Conservation (phyloP, 2,888 invertebrate genomes). For the Leucoma salicis region DNA sequence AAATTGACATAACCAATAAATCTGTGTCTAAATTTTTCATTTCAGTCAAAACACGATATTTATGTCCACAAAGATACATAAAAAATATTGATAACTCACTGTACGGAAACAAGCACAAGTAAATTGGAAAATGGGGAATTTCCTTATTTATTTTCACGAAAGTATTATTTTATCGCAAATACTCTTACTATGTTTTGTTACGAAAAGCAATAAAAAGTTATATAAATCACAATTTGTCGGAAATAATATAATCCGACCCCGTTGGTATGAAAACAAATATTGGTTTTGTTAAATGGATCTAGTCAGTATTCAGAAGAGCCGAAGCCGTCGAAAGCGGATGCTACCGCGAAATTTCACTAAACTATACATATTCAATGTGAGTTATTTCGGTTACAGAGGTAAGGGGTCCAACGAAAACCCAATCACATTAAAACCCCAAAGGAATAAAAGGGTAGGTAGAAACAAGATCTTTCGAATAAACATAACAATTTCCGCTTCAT, state of each 20-base stretch:
- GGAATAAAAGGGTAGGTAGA: conserved; percentile 58
- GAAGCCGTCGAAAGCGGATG: conserved; percentile 50
- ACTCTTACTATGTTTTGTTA: conserved; percentile 13
- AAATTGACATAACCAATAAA: not conserved
- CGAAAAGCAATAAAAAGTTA: conserved; percentile 21
- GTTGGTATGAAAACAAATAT: conserved; percentile 27
- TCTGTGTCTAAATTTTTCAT: not conserved
- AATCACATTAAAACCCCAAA: conserved; percentile 68
- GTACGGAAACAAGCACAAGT: conserved; percentile 18
- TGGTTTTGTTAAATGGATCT: conserved; percentile 39
- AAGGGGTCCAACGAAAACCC: conserved; percentile 57
- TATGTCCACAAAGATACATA: not conserved
- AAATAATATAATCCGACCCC: conserved; percentile 20
- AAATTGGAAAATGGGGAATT: conserved; percentile 10
- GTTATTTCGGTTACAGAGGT: conserved; percentile 38
- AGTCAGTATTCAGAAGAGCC: conserved; percentile 38
- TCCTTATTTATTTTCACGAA: conserved; percentile 18
- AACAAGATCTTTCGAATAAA: conserved; percentile 66
- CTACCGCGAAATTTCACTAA: conserved; percentile 47
- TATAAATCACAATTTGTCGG: conserved; percentile 17
- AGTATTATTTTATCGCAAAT: conserved; percentile 12
- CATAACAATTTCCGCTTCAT: conserved; percentile 75
- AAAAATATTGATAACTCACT: not conserved
- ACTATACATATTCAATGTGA: conserved; percentile 65
- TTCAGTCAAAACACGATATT: not conserved